Conservation (phyloP, 2,797 vertebrate genomes). For the Ptychobarbus kaznakovi region DNA sequence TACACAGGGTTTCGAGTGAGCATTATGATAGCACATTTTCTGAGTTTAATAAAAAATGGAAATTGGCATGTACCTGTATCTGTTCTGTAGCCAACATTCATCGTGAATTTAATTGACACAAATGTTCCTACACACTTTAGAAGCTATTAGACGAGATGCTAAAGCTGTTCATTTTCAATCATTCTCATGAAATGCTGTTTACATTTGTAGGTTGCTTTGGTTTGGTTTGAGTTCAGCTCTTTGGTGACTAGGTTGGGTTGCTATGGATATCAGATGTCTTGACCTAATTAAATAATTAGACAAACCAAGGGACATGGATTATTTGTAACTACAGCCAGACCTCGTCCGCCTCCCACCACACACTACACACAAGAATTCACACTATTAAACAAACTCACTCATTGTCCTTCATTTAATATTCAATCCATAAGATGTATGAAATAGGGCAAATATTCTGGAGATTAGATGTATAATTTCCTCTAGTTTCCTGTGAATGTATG, state of each 20-base stretch:
- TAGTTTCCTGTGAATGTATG: neutral
- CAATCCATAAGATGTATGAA: neutral
- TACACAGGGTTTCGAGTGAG: neutral
- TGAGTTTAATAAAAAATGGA: neutral
- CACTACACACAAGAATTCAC: neutral
- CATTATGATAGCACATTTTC: neutral
- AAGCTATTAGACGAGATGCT: neutral
- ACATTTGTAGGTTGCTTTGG: neutral
- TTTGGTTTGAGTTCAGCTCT: neutral
- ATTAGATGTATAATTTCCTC: neutral
- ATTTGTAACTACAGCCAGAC: slow-evolving; percentile 42
- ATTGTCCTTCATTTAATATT: neutral
- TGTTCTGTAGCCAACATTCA: neutral
- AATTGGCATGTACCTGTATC: neutral
- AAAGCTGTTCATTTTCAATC: neutral
- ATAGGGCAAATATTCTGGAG: neutral
- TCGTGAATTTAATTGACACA: neutral
- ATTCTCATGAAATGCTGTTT: neutral
- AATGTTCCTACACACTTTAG: neutral
- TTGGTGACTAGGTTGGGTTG: slow-evolving; percentile 2
- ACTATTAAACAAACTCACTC: slow-evolving; percentile 13
- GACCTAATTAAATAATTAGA: slow-evolving; percentile 50
- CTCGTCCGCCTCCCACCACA: slow-evolving; percentile 3
- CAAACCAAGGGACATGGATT: slow-evolving; percentile 38
- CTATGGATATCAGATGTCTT: slow-evolving; percentile 28